Evolutionary conservation across 2,113 vertebrate species (phyloP).

Genomic region (Vulpes ferrilata): DNA sequence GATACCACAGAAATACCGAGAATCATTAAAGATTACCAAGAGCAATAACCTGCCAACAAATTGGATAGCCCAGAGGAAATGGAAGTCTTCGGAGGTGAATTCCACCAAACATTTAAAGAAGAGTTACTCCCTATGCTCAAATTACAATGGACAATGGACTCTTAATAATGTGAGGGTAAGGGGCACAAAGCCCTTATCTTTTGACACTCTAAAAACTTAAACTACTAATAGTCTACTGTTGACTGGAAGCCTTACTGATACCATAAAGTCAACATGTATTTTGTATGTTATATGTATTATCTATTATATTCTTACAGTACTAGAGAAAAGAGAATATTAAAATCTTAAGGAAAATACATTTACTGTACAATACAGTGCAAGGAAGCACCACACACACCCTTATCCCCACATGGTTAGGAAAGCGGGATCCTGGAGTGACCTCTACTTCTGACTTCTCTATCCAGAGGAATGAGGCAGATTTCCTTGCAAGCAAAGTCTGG

Average conservation of each 20-base stretch:
- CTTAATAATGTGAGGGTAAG: not conserved
- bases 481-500: not conserved
- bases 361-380: not conserved
- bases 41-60: not conserved
- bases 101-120: not conserved
- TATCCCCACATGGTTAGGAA: not conserved
- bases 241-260: not conserved
- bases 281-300: not conserved
- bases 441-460: not conserved
- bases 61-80: not conserved
- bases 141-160: not conserved
- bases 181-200: not conserved
- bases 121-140: not conserved
- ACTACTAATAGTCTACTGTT: not conserved
- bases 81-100: not conserved
- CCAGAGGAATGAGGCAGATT: not conserved
- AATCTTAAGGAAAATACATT: not conserved
- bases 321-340: not conserved
- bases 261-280: not conserved
- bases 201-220: not conserved
- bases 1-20: not conserved
- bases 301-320: not conserved
- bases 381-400: not conserved
- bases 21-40: not conserved
- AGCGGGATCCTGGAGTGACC: not conserved